Percentiles rank a stretch among this genome's conserved stretches.
Evolutionary conservation across 2,113 vertebrate species (phyloP).

Genomic region (Mus musculus): DNA sequence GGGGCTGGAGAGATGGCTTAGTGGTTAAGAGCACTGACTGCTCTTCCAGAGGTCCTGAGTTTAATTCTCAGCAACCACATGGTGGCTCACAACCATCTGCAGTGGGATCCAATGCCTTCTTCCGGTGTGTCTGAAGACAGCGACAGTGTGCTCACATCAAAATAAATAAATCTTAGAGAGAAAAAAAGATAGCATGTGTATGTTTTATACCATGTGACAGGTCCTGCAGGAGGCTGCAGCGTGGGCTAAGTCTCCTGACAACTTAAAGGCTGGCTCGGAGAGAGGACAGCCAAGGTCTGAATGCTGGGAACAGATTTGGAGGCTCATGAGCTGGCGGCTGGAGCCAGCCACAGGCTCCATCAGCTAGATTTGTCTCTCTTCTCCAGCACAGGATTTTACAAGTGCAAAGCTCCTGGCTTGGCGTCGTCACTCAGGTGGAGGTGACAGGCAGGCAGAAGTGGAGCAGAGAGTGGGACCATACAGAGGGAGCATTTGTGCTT

Average conservation of each 20-base stretch:
- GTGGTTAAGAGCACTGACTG: no score
- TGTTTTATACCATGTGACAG: background rate
- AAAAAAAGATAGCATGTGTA: background rate
- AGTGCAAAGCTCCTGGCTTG: background rate
- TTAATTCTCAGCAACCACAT: no score
- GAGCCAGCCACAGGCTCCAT: fast-evolving
- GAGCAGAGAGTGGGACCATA: background rate
- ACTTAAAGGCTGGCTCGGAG: fast-evolving
- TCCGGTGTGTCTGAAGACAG: no score
- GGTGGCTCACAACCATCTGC: no score
- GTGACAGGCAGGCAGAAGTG: background rate
- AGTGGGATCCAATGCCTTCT: no score
- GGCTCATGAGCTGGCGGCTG: background rate
- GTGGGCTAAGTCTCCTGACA: background rate
- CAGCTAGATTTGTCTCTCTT: background rate
- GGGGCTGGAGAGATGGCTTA: no score
- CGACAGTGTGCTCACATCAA: no score
- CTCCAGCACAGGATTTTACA: background rate
- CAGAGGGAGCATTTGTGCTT: background rate
- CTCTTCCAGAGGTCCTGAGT: no score
- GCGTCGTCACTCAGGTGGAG: background rate
- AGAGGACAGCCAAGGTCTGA: fast-evolving
- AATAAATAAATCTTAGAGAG: no score
- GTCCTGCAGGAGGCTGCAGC: background rate
- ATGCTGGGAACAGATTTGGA: fast-evolving